phyloP scores from a whole-genome alignment of 2,888 invertebrate species.

The Allophyes oxyacanthae region DNA sequence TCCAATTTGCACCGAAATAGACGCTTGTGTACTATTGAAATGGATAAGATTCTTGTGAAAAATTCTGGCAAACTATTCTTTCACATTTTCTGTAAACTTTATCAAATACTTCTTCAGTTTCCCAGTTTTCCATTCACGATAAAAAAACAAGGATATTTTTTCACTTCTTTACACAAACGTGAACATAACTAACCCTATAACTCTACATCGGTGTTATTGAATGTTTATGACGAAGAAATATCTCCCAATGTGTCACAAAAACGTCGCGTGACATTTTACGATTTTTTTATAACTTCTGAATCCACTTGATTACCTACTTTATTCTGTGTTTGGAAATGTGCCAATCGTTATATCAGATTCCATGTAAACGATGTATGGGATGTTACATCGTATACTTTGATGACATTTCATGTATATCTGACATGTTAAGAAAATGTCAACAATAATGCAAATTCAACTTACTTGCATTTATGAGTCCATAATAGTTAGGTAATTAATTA shows the following conservation, averaged over 20 bases:
- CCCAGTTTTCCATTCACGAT: too few relatives aligned
- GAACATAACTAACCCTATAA: slow-evolving; percentile 23
- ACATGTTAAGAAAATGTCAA: too few relatives aligned
- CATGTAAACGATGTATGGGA: slow-evolving; percentile 8
- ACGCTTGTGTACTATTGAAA: slow-evolving; percentile 4
- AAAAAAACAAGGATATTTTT: too few relatives aligned
- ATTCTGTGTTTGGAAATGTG: slow-evolving; percentile 39
- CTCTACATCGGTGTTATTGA: slow-evolving; percentile 32
- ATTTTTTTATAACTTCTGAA: slow-evolving; percentile 51
- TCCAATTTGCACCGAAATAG: slow-evolving; percentile 5
- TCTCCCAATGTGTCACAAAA: slow-evolving; percentile 43
- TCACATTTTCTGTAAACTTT: background rate
- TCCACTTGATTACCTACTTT: slow-evolving; percentile 46
- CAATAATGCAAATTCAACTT: too few relatives aligned
- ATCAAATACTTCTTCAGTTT: background rate
- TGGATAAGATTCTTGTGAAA: slow-evolving; percentile 1
- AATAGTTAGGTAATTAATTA: too few relatives aligned
- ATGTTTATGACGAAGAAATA: slow-evolving; percentile 47
- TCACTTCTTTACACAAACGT: slow-evolving; percentile 5
- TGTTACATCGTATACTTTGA: too few relatives aligned
- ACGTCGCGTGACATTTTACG: slow-evolving; percentile 44
- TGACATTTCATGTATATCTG: too few relatives aligned
- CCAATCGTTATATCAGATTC: slow-evolving; percentile 36
- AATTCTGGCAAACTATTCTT: slow-evolving; percentile 18
- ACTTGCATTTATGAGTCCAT: too few relatives aligned